Evolutionary conservation across 1,140 invertebrate species (phyloP).

Genomic region (Cephus cinctus): DNA sequence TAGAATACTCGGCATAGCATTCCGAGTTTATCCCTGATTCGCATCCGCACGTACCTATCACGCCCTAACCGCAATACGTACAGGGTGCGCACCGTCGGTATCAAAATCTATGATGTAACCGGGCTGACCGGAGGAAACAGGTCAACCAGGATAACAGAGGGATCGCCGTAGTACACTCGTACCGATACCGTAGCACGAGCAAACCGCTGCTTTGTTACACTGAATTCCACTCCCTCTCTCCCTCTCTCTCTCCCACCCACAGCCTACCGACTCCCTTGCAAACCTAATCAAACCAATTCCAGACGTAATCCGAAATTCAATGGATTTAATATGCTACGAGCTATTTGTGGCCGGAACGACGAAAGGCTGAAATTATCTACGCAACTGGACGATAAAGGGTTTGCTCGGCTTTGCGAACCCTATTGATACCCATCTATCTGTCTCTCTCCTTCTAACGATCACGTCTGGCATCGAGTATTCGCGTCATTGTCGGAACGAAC

Average conservation of each 20-base stretch:
- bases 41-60: conserved; percentile 22
- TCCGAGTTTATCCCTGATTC: conserved; percentile 14
- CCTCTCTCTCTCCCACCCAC: conserved; percentile 8
- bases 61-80: no score
- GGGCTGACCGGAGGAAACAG: conserved; percentile 18
- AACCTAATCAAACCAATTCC: neutral
- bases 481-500: no score
- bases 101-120: conserved; percentile 37
- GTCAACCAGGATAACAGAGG: no score
- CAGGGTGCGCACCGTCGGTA: conserved; percentile 35
- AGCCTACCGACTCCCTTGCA: no score
- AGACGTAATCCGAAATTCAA: conserved; percentile 15
- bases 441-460: no score
- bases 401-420: no score
- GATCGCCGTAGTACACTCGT: no score
- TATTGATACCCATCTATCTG: no score
- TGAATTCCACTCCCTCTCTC: conserved; percentile 12
- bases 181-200: no score
- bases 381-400: no score
- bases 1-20: conserved; percentile 45
- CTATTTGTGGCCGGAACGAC: neutral
- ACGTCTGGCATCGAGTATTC: no score
- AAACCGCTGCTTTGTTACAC: neutral
- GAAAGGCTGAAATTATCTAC: no score
- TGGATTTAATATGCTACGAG: conserved; percentile 17